Base-by-base conservation (phyloP, 2,888 invertebrate genomes). In the Aporophyla nigra region DNA sequence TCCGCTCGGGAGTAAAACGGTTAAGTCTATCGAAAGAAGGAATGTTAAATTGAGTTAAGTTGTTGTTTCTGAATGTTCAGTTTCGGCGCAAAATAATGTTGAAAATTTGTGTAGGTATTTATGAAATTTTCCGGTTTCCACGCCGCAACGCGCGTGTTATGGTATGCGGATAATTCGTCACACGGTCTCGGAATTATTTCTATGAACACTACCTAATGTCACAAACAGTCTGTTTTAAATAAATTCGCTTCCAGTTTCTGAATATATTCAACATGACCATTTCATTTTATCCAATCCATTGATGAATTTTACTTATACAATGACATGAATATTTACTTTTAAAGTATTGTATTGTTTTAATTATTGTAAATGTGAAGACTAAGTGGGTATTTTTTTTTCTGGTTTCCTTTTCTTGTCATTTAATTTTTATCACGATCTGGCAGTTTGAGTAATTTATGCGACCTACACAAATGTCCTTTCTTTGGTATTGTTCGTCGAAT, bases 161-260 rank as follows among this genome's bases (percentile, higher is more conserved):
- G 68, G 78, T 69, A 27, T 19, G 58, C 16, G 16, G 53, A 16
- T 68, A 77, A 77, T 77, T 75, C 10, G 40, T 40, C 49, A 40
- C 40, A 27, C 24, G 21, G 2, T 43, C 49, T 58, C 7, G 14
- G 51, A 43, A 19, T 78, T 68, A 0, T 59, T 68, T n/a, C n/a
- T 19, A 24, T 49, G 51, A 75, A n/a, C 21, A 49, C n/a, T n/a
- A 59, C 19, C 9, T n/a, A 12, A 27, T 49, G 21, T 24, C 51
- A 68, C 16, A 21, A 21, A 24, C 3, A 9, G 21, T 46, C 14
- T 10, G 24, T 61, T 68, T 43, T 43, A 9, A 19, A 40, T 51
- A 51, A 9, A 71, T 19, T 40, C 0, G 12, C 43, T 61, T 27
- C 5, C 0, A 16, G 5, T 54, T 24, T 33, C 33, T 3, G 4